These are phyloP conservation scores for Endomychus coccineus DNA, from an alignment of 2,888 invertebrate genomes.

Conservation along the genomic window DNA sequence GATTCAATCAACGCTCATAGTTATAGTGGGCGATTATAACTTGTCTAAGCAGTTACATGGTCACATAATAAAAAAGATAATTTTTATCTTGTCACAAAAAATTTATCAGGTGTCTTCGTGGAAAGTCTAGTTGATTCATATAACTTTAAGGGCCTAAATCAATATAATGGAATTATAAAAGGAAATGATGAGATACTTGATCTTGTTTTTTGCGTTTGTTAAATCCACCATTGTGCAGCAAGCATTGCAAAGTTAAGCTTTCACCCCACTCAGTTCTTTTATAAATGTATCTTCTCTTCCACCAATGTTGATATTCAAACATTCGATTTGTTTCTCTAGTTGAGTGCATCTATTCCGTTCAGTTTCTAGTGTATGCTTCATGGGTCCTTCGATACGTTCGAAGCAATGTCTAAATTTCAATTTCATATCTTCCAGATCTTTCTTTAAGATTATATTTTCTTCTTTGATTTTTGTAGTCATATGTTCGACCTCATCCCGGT, in stretches of 20 bases:
- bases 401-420: slow-evolving; percentile 36
- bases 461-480: slow-evolving; percentile 30
- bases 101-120: too few relatives aligned
- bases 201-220: slow-evolving; percentile 29
- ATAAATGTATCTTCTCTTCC: slow-evolving; percentile 26
- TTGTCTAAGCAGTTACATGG: too few relatives aligned
- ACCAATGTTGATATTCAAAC: slow-evolving; percentile 25
- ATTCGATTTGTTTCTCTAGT: slow-evolving; percentile 32
- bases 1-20: too few relatives aligned
- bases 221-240: slow-evolving; percentile 32
- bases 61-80: too few relatives aligned
- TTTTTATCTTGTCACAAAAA: too few relatives aligned
- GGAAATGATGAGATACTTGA: too few relatives aligned
- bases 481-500: slow-evolving; percentile 22
- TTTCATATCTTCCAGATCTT: slow-evolving; percentile 36
- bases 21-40: too few relatives aligned
- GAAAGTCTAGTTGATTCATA: too few relatives aligned
- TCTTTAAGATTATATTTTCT: slow-evolving; percentile 34
- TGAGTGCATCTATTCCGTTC: slow-evolving; percentile 29
- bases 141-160: too few relatives aligned
- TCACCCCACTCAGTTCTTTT: slow-evolving; percentile 32
- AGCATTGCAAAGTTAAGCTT: slow-evolving; percentile 32
- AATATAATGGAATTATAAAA: too few relatives aligned
- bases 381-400: slow-evolving; percentile 38
- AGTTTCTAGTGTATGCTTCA: slow-evolving; percentile 28